Evolutionary conservation across 2,888 invertebrate species (phyloP).

Genomic region (Nemoura dubitans): DNA sequence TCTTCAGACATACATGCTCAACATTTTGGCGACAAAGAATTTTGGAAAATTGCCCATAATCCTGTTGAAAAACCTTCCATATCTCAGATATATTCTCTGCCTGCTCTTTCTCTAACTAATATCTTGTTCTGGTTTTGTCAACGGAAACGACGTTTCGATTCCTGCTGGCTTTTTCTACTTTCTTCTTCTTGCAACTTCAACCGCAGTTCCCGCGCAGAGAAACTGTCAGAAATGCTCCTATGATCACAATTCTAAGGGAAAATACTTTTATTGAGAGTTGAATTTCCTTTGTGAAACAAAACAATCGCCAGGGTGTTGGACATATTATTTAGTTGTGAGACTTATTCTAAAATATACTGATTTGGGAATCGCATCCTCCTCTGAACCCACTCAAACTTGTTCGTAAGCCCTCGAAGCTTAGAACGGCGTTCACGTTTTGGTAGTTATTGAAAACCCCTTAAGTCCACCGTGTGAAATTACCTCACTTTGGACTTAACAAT

Average conservation of each 20-base stretch:
- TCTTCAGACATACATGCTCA: conserved; percentile 26
- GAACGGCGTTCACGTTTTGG: neutral
- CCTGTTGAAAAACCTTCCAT: conserved; percentile 23
- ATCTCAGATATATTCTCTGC: neutral
- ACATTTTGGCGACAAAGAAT: conserved; percentile 47
- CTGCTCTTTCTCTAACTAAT: conserved; percentile 16
- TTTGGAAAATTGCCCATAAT: conserved; percentile 45
- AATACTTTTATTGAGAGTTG: neutral
- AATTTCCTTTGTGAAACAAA: neutral
- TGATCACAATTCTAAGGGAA: neutral
- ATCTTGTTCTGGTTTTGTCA: conserved; percentile 16
- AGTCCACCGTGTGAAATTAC: conserved; percentile 18
- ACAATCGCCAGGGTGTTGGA: no score
- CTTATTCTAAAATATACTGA: neutral
- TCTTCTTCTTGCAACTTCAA: neutral
- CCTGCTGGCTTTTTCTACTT: neutral
- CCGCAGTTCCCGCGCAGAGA: no score
- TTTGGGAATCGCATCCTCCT: neutral
- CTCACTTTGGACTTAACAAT: conserved; percentile 30
- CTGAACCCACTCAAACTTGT: neutral
- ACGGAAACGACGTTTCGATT: conserved; percentile 18
- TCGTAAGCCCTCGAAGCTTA: neutral
- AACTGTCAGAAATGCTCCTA: neutral
- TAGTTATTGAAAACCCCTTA: neutral
- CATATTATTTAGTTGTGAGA: neutral